These are phyloP conservation scores for Camponotus pennsylvanicus DNA, from an alignment of 1,140 invertebrate genomes.

Conservation along the genomic window DNA sequence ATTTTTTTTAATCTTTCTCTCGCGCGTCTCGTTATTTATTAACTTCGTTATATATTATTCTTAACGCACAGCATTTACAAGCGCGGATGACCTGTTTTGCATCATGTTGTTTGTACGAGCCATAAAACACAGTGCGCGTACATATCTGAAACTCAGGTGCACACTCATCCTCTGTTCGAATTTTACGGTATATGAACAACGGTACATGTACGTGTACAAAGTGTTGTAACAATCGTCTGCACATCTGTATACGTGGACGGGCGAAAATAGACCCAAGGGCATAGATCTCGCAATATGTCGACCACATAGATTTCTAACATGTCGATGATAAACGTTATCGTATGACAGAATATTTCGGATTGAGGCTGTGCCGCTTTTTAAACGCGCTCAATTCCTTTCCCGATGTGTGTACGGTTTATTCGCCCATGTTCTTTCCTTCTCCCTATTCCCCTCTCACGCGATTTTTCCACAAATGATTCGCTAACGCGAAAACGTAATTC, in stretches of 20 bases:
- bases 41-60: slow-evolving; percentile 36
- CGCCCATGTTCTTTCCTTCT: too few relatives aligned
- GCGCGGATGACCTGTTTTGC: slow-evolving; percentile 31
- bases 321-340: slow-evolving; percentile 54
- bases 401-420: not conserved
- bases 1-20: not conserved
- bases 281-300: slow-evolving; percentile 40
- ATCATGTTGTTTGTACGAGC: slow-evolving; percentile 26
- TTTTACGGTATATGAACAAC: slow-evolving; percentile 5
- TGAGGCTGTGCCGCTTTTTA: not conserved
- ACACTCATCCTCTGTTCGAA: not conserved
- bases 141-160: slow-evolving; percentile 45
- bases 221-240: not conserved
- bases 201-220: not conserved
- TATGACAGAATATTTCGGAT: slow-evolving; percentile 13
- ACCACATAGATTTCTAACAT: slow-evolving; percentile 22
- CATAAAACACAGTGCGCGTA: slow-evolving; percentile 19
- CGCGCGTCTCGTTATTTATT: not conserved
- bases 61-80: not conserved
- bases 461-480: slow-evolving; percentile 36
- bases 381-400: not conserved
- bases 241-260: not conserved
- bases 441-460: not conserved
- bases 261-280: slow-evolving; percentile 56
- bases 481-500: slow-evolving; percentile 60